phyloP scores from a whole-genome alignment of 1,140 invertebrate species.

The Anastatus disparis region DNA sequence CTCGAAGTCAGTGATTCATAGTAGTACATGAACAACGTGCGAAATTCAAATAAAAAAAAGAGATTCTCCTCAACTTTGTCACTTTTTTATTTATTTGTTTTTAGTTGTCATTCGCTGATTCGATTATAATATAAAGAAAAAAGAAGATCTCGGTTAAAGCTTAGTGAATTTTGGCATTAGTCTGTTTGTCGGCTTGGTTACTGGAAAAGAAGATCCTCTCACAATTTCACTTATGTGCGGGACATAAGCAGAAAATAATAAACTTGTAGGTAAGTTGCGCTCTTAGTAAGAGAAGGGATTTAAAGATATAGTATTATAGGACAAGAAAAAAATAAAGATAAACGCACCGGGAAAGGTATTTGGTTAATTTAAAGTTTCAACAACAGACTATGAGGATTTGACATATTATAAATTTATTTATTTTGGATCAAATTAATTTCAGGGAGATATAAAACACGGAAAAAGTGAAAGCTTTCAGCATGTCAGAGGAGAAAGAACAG shows the following conservation, averaged over 20 bases:
- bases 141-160: neutral
- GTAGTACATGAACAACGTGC: no score
- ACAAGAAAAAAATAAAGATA: no score
- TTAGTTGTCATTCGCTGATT: constrained; percentile 1
- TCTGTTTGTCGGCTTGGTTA: constrained; percentile 38
- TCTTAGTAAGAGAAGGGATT: neutral
- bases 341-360: no score
- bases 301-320: neutral
- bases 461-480: constrained; percentile 19
- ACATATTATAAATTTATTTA: no score
- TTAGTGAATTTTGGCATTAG: constrained; percentile 25
- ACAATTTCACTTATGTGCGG: neutral
- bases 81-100: constrained; percentile 7
- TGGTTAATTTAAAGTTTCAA: no score
- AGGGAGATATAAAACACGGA: no score
- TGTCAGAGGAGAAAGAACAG: constrained; percentile 43
- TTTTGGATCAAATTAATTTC: no score
- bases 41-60: no score
- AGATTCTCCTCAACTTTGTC: no score
- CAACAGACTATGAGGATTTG: no score
- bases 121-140: neutral
- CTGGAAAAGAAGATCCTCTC: neutral
- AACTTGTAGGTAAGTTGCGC: constrained; percentile 1
- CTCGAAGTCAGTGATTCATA: no score
- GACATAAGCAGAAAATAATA: neutral